A percentile compares a stretch with the other conserved stretches of the same genome.
Conservation (phyloP, 2,888 invertebrate species). For the Altica lythri region DNA sequence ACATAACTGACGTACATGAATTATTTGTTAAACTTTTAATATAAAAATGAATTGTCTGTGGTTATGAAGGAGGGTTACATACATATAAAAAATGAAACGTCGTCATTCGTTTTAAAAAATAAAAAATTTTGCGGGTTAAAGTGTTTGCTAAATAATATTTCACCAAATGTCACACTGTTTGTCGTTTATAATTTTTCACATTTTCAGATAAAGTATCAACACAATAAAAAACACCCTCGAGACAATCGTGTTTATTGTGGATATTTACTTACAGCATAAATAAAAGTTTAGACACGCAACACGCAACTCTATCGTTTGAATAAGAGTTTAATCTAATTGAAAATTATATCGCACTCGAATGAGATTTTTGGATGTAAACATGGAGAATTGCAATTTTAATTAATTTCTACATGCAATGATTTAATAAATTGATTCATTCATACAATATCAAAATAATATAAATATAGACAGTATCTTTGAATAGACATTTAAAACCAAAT, state of each 20-base stretch:
- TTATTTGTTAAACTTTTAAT: too few species aligned
- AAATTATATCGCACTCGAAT: slow-evolving; percentile 18
- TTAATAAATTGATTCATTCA: too few species aligned
- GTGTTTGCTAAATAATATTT: slow-evolving; percentile 5
- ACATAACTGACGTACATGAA: too few species aligned
- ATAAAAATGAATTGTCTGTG: too few species aligned
- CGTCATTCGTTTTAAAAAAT: too few species aligned
- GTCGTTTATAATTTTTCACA: slow-evolving; percentile 16
- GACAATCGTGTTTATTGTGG: slow-evolving; percentile 29
- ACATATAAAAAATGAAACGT: not conserved
- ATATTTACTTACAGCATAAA: slow-evolving; percentile 27
- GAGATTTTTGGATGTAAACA: slow-evolving; percentile 18
- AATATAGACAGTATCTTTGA: too few species aligned
- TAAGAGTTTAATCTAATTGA: slow-evolving; percentile 23
- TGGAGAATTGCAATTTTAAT: too few species aligned
- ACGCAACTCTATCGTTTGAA: slow-evolving; percentile 26
- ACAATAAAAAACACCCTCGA: slow-evolving; percentile 26
- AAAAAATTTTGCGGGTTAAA: not conserved
- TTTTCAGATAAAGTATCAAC: slow-evolving; percentile 16
- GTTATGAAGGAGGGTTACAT: too few species aligned
- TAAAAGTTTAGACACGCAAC: slow-evolving; percentile 22
- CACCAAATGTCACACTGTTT: slow-evolving; percentile 8
- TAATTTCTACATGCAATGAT: too few species aligned
- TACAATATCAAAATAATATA: too few species aligned
- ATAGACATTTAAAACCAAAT: too few species aligned